Conservation (phyloP, 2,888 invertebrate genomes). For the Noctua fimbriata region DNA sequence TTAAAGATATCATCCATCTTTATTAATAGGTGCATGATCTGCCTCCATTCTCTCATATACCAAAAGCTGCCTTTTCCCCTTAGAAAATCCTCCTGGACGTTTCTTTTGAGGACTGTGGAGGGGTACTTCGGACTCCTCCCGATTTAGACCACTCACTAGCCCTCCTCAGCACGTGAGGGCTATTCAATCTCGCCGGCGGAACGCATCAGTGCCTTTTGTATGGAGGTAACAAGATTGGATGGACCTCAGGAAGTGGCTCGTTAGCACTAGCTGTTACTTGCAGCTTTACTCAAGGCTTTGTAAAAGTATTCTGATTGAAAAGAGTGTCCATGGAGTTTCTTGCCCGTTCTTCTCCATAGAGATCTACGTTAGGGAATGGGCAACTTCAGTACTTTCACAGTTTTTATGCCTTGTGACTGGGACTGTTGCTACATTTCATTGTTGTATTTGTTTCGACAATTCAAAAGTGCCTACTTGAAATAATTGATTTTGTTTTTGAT, state of each 20-base stretch:
- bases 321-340: no score
- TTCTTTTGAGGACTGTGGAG: not conserved
- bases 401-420: no score
- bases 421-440: no score
- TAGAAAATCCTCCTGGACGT: not conserved
- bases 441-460: no score
- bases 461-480: no score
- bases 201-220: not conserved
- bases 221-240: not conserved
- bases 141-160: slow-evolving; percentile 20
- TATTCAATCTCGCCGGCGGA: slow-evolving; percentile 2
- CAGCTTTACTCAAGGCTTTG: slow-evolving; percentile 4
- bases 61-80: not conserved
- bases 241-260: not conserved
- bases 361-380: no score
- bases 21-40: no score
- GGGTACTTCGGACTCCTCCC: not conserved
- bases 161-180: not conserved
- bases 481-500: no score
- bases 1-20: not conserved
- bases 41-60: not conserved
- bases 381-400: no score
- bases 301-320: no score
- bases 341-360: no score
- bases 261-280: not conserved